phyloP scores from a whole-genome alignment of 2,113 vertebrate species.

The Procavia capensis region DNA sequence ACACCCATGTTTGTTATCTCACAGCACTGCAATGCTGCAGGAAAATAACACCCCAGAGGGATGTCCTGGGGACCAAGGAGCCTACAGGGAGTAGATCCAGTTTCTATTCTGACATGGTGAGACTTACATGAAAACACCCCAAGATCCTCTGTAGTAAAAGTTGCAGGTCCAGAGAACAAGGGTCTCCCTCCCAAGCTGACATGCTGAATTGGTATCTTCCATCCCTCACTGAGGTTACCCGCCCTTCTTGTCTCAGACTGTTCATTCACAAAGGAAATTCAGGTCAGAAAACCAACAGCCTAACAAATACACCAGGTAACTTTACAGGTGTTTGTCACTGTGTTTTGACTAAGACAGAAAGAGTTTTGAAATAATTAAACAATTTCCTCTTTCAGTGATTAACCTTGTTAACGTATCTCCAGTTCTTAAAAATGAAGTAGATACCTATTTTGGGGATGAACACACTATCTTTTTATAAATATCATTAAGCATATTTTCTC shows the following conservation, averaged over 20 bases:
- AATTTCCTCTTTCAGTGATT: not conserved
- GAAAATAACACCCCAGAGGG: constrained; percentile 67
- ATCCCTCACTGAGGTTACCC: not conserved
- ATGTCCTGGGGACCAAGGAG: constrained; percentile 20
- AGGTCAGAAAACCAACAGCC: not conserved
- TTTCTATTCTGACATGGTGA: constrained; percentile 52
- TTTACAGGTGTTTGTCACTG: not conserved
- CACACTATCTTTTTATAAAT: not conserved
- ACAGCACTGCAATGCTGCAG: not conserved
- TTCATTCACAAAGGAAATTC: not conserved
- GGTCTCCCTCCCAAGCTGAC: not conserved
- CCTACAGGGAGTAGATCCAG: not conserved
- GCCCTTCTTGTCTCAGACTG: constrained; percentile 38
- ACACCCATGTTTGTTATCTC: constrained; percentile 44
- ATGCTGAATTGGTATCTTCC: not conserved
- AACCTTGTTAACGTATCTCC: not conserved
- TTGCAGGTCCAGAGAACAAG: not conserved
- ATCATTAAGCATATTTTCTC: not conserved
- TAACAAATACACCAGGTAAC: not conserved
- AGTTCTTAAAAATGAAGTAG: not conserved
- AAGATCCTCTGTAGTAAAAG: constrained; percentile 49
- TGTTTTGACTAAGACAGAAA: not conserved
- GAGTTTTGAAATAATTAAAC: not conserved
- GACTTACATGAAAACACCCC: constrained; percentile 64
- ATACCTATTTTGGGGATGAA: not conserved